phyloP scores from a whole-genome alignment of 2,888 invertebrate genomes.

The Pyrgus malvae region DNA sequence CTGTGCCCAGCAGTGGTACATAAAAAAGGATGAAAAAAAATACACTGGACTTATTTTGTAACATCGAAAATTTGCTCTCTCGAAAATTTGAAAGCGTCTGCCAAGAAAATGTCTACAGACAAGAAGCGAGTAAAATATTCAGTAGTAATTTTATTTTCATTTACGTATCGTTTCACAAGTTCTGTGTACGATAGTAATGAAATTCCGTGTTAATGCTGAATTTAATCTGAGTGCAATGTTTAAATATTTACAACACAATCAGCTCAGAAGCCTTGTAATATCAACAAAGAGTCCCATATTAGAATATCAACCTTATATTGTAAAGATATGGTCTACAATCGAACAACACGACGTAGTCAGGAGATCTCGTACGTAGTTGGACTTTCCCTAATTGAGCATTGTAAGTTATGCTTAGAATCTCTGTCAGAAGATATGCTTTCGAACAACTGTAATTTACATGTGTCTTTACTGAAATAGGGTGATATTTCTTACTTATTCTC shows the following conservation, averaged over 20 bases:
- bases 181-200: neutral
- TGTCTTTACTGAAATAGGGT: neutral
- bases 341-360: too few relatives aligned
- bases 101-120: neutral
- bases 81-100: too few relatives aligned
- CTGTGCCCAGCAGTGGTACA: too few relatives aligned
- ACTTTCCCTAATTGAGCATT: neutral
- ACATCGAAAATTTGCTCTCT: too few relatives aligned
- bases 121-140: neutral
- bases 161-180: too few relatives aligned
- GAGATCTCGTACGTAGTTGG: too few relatives aligned
- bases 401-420: neutral
- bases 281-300: neutral
- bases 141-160: neutral
- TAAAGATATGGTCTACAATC: neutral
- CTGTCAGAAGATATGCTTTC: neutral
- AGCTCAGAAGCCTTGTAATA: neutral
- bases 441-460: neutral
- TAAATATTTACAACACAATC: conserved; percentile 3
- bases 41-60: too few relatives aligned
- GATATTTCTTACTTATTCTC: neutral
- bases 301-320: neutral
- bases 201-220: neutral
- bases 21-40: too few relatives aligned
- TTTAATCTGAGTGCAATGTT: conserved; percentile 2